Evolutionary conservation across 2,113 vertebrate genomes (phyloP).

Genomic region (Tragelaphus buxtoni): DNA sequence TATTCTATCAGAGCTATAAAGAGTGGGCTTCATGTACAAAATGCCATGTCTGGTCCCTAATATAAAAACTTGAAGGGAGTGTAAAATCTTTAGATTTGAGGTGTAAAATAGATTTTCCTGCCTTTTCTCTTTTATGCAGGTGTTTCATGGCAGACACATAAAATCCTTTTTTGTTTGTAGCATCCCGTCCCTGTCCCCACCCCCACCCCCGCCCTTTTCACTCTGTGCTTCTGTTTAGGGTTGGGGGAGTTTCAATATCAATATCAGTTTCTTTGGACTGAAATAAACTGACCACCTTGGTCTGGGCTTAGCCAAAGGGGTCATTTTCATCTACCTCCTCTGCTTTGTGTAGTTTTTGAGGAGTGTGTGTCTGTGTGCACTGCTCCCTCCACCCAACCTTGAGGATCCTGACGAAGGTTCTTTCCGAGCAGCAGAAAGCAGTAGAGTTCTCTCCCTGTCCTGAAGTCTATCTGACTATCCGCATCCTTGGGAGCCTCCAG

Average conservation of each 20-base stretch:
- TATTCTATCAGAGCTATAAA: slow-evolving; percentile 51
- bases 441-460: neutral
- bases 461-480: neutral
- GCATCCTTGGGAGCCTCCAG: neutral
- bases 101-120: slow-evolving; percentile 65
- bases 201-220: neutral
- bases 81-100: slow-evolving; percentile 61
- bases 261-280: slow-evolving; percentile 33
- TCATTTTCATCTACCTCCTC: neutral
- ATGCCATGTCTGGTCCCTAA: slow-evolving; percentile 16
- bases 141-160: slow-evolving; percentile 56
- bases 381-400: neutral
- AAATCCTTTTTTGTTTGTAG: slow-evolving; percentile 56
- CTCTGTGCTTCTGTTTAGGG: neutral
- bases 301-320: neutral
- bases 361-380: neutral
- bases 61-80: slow-evolving; percentile 61
- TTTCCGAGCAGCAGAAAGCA: neutral
- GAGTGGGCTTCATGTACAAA: neutral
- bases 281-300: slow-evolving; percentile 41
- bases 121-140: slow-evolving; percentile 47
- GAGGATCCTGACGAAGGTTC: neutral
- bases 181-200: neutral
- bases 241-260: slow-evolving; percentile 17
- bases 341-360: neutral